A percentile compares a stretch with the other conserved stretches of the same genome.
phyloP scores from a whole-genome alignment of 2,797 vertebrate genomes.

The Onychomys leucogaster region DNA sequence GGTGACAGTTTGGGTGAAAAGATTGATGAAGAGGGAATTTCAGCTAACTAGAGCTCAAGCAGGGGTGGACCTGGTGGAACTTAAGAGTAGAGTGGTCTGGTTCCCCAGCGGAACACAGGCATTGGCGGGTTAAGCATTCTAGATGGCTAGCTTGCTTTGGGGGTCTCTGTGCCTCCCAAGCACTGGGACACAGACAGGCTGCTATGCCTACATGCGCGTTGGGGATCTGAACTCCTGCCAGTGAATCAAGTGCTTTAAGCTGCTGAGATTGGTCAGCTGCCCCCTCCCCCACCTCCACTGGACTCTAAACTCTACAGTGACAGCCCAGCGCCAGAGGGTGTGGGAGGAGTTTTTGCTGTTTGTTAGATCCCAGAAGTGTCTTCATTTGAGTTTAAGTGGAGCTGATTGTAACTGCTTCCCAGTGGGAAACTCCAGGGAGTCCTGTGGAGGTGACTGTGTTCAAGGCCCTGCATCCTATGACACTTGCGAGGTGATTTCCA shows the following conservation, averaged over 20 bases:
- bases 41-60: neutral
- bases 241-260: neutral
- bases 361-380: neutral
- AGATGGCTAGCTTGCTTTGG: neutral
- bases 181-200: neutral
- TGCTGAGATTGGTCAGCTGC: neutral
- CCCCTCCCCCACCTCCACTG: neutral
- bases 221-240: neutral
- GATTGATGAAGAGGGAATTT: slow-evolving; percentile 16
- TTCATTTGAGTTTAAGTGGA: neutral
- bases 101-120: neutral
- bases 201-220: neutral
- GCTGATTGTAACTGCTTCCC: neutral
- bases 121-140: neutral
- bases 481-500: slow-evolving; percentile 70
- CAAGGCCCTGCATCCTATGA: slow-evolving; percentile 47
- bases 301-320: neutral
- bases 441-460: neutral
- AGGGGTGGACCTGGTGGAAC: neutral
- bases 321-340: fast-evolving
- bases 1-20: neutral
- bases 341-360: neutral
- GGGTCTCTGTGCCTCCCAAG: neutral
- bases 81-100: neutral
- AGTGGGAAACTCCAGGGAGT: neutral